phyloP scores from a whole-genome alignment of 2,888 invertebrate species.

The Synanthedon vespiformis region DNA sequence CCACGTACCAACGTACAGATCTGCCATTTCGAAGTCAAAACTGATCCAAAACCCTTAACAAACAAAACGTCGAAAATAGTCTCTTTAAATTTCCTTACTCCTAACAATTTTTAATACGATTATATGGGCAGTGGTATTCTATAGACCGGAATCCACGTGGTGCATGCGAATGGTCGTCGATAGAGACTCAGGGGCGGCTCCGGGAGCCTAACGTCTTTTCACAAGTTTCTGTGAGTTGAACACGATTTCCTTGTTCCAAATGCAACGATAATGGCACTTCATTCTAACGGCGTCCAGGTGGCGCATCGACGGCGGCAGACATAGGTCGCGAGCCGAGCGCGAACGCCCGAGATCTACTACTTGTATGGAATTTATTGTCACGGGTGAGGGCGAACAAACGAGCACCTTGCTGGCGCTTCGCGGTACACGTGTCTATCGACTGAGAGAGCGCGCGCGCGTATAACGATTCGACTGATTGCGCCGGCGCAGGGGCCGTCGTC shows the following conservation, averaged over 20 bases:
- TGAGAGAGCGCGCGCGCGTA: conserved; percentile 26
- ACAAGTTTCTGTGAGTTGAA: conserved; percentile 93
- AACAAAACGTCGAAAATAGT: conserved; percentile 29
- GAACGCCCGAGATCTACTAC: conserved; percentile 50
- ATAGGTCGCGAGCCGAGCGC: conserved; percentile 60
- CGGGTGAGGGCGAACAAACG: conserved; percentile 27
- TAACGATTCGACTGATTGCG: not conserved
- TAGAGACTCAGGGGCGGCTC: conserved; percentile 28
- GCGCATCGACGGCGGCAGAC: conserved; percentile 59
- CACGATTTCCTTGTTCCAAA: conserved; percentile 93
- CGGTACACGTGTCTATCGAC: conserved; percentile 39
- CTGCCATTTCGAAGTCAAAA: conserved; percentile 53
- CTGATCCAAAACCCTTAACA: conserved; percentile 22
- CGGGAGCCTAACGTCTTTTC: conserved; percentile 84
- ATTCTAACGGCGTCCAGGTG: conserved; percentile 66
- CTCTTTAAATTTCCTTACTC: conserved; percentile 43
- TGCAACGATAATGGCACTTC: conserved; percentile 87
- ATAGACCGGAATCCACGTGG: conserved; percentile 46
- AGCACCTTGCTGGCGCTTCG: conserved; percentile 50
- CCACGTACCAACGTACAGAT: conserved; percentile 60
- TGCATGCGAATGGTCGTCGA: conserved; percentile 55
- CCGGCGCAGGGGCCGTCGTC: conserved; percentile 11
- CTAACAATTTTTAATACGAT: conserved; percentile 39
- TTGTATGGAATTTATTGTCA: conserved; percentile 65
- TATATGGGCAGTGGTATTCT: conserved; percentile 57